phyloP scores from a whole-genome alignment of 2,113 vertebrate species.

The Lagenorhynchus albirostris region DNA sequence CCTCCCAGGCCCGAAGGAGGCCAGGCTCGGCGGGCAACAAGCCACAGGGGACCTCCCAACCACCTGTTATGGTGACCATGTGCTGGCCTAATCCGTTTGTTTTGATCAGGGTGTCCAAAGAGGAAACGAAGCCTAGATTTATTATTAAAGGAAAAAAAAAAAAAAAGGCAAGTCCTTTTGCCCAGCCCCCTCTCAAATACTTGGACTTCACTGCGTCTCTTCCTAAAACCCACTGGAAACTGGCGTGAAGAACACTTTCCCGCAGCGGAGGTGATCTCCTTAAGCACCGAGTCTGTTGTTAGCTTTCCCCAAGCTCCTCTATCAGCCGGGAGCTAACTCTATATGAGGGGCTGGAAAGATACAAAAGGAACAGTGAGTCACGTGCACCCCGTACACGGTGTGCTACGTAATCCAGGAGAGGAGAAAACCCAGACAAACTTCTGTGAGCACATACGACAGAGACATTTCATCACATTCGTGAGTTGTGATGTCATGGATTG shows the following conservation, averaged over 20 bases:
- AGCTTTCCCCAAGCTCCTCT: neutral
- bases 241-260: neutral
- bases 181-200: neutral
- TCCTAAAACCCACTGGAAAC: neutral
- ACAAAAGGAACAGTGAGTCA: neutral
- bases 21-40: neutral
- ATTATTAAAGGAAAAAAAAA: neutral
- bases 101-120: slow-evolving; percentile 65
- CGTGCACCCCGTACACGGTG: neutral
- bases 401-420: neutral
- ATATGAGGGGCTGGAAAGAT: neutral
- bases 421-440: neutral
- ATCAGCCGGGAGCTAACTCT: neutral
- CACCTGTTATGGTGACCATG: slow-evolving; percentile 62
- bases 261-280: neutral
- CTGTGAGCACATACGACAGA: neutral
- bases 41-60: slow-evolving; percentile 13
- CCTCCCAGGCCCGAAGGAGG: neutral
- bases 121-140: slow-evolving; percentile 59
- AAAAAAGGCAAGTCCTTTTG: neutral
- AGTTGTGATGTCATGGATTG: neutral
- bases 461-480: neutral
- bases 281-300: neutral
- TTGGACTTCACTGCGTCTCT: neutral
- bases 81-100: slow-evolving; percentile 24